phyloP scores from a whole-genome alignment of 2,797 vertebrate species.

The Sebastes oblongus region DNA sequence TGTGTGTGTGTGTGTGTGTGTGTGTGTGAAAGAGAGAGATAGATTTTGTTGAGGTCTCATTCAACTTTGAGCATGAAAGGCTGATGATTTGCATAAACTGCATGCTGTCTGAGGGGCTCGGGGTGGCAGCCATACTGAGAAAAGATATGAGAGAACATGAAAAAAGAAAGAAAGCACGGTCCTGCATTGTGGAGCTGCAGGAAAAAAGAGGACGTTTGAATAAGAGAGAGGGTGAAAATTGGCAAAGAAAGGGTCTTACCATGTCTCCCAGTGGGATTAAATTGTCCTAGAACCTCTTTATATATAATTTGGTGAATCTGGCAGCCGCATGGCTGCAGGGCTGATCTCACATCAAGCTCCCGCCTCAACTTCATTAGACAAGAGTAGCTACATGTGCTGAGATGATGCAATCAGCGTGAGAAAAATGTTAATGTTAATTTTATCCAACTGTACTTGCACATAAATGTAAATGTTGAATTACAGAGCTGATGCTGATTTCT shows the following conservation, averaged over 20 bases:
- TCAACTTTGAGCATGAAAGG: conserved; percentile 88
- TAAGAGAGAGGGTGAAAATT: conserved; percentile 76
- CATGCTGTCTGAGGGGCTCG: conserved; percentile 82
- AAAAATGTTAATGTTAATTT: background rate
- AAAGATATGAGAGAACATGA: conserved; percentile 83
- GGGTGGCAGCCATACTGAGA: conserved; percentile 64
- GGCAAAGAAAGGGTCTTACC: conserved; percentile 83
- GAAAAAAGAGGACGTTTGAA: conserved; percentile 75
- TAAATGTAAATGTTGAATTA: background rate
- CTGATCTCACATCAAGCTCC: conserved; percentile 40
- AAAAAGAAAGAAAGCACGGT: conserved; percentile 73
- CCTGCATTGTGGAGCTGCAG: conserved; percentile 75
- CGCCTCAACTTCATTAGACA: conserved; percentile 53
- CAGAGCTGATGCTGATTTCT: background rate
- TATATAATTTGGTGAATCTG: conserved; percentile 84
- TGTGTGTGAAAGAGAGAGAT: background rate
- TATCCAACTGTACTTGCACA: background rate
- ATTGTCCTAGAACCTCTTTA: conserved; percentile 89
- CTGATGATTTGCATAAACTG: conserved; percentile 90
- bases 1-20: background rate
- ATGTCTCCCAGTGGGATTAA: conserved; percentile 88
- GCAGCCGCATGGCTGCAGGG: conserved; percentile 82
- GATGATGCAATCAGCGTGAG: conserved; percentile 57
- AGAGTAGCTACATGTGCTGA: conserved; percentile 37
- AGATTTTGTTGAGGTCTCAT: conserved; percentile 87